Evolutionary conservation across 2,113 vertebrate species (phyloP), one percentile per base, ranked within the genome.

Genomic region (Vulpes vulpes): DNA sequence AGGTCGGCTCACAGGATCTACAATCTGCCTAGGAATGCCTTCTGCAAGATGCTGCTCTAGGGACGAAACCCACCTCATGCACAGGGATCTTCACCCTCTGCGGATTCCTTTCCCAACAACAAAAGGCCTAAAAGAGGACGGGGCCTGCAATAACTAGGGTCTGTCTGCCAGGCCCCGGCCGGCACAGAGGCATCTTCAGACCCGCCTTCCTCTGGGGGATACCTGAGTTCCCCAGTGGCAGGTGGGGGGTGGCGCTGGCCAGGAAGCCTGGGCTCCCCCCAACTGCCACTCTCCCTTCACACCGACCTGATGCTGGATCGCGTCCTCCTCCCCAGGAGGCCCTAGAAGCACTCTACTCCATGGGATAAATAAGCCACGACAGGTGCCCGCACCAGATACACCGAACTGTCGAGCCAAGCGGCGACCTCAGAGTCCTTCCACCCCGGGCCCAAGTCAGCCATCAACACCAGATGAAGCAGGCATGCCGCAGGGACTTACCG

Each of bases 351-450:
- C 19, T 51, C 32, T 35, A 53, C 53, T 43, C 4, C 11, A 12
- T 0, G 12, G 19, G 20, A 11, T n/a, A 32, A 59, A 12, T 1
- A 23, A 4, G 30, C 79, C 3, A 2, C 20, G 49, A 15, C 10
- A 57, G 2, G 16, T 19, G 1, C 15, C 78, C 32, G 4, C 0
- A 1, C 65, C 15, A n/a, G 69, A 22, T 0, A 11, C 1, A 16
- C 1, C 14, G 5, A 10, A 30, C 6, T 49, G 11, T 43, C 23
- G 8, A 64, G 53, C 62, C 27, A 38, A 80, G 71, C 11, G 10
- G 25, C 0, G 0, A 85, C 62, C 64, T 65, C 64, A 8, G 62
- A 22, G 32, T 64, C 88, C 62, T 90, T 57, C 76, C 15, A n/a
- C 43, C 35, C 69, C 8, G 0, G 0, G 11, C 11, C 35, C 60